These are phyloP conservation scores for Pantherophis vulpinus DNA, from an alignment of 2,797 vertebrate species.

Conservation along the genomic window DNA sequence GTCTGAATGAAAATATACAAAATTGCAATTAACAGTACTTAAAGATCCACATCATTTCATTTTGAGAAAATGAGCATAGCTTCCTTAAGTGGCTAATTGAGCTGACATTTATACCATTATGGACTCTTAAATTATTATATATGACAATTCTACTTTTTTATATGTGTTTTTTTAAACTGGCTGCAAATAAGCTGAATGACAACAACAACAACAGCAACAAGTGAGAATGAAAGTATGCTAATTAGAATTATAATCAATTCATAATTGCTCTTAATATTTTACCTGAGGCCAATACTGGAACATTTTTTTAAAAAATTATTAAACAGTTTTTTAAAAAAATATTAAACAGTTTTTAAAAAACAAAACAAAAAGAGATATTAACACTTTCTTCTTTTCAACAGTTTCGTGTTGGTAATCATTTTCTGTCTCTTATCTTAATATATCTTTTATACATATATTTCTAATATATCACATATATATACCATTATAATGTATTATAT, in stretches of 20 bases:
- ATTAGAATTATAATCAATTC: constrained; percentile 60
- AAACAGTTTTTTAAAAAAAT: no score
- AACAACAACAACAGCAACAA: constrained; percentile 4
- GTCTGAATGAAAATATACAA: constrained; percentile 35
- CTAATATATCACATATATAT: no score
- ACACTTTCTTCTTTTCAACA: no score
- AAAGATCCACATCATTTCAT: constrained; percentile 48
- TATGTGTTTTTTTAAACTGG: constrained; percentile 48
- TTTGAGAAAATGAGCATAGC: constrained; percentile 47
- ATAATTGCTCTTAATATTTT: constrained; percentile 57
- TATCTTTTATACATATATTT: no score
- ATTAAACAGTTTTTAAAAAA: no score
- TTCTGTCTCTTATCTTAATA: no score
- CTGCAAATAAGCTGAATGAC: constrained; percentile 39
- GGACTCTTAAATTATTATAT: constrained; percentile 53
- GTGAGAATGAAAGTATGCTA: constrained; percentile 55
- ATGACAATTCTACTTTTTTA: constrained; percentile 53
- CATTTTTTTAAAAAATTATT: not conserved
- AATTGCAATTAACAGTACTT: constrained; percentile 51
- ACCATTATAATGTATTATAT: no score
- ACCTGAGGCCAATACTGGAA: not conserved
- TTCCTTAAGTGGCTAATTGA: constrained; percentile 55
- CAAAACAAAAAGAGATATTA: no score
- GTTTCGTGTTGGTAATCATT: no score
- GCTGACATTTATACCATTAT: constrained; percentile 59